Conservation (phyloP, 2,113 vertebrate genomes). For the Capreolus pygargus region DNA sequence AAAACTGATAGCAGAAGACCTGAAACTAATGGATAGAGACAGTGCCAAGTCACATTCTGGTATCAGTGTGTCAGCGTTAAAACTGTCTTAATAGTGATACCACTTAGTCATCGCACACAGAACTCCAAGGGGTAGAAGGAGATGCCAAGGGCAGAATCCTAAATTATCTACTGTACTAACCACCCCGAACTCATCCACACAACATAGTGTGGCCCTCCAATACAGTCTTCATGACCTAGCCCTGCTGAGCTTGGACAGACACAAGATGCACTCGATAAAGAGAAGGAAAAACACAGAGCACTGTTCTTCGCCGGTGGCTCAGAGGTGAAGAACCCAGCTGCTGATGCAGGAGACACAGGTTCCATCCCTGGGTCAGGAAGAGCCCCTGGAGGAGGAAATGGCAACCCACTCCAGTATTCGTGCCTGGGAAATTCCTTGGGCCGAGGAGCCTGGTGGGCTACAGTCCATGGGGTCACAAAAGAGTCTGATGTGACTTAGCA, state of each 20-base stretch:
- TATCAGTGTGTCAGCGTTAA: neutral
- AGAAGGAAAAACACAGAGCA: neutral
- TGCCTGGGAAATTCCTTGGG: neutral
- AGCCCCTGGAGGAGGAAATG: neutral
- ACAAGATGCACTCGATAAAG: neutral
- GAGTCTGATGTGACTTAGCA: neutral
- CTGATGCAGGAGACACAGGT: neutral
- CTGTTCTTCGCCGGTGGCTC: neutral
- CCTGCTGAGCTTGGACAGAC: neutral
- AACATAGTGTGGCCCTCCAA: neutral
- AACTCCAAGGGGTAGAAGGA: neutral
- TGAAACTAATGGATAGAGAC: neutral
- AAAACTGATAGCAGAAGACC: neutral
- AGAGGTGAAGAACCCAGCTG: neutral
- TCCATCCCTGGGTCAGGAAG: neutral
- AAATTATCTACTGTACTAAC: neutral
- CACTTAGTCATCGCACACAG: neutral
- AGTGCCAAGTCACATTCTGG: neutral
- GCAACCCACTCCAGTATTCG: neutral
- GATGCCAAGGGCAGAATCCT: neutral
- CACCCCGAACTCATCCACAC: neutral
- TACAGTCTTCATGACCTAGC: neutral
- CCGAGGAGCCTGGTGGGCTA: neutral
- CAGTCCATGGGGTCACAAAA: fast-evolving
- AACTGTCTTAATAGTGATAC: neutral